Evolutionary conservation across 2,113 vertebrate species (phyloP), one percentile per base, ranked within the genome.

Genomic region (Bufo bufo): DNA sequence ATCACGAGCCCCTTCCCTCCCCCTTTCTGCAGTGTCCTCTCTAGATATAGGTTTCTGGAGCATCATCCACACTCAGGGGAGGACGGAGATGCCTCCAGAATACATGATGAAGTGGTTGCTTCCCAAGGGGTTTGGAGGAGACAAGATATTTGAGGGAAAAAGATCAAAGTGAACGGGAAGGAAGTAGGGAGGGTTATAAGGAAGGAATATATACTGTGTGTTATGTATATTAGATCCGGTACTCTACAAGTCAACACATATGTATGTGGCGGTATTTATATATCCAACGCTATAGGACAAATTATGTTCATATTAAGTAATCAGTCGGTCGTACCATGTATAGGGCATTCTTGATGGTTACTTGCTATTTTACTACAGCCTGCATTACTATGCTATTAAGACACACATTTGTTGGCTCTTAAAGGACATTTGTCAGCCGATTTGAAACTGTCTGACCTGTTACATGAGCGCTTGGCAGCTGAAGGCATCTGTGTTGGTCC

Each of bases 1-100:
- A 77, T 47, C 49, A 50, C 71, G 6, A 47, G 20, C 43, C 72
- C 72, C 56, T 16, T 19, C 54, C 77, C 78, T 82, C 86, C 78
- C 16, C 66, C 43, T 65, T 63, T 45, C 54, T 87, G 86, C 69
- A 88, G 79, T 82, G 86, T 88, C 86, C 66, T 88, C 71, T 87
- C 86, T 83, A 72, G 80, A 88, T 88, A 83, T 83, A 88, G 86
- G 86, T 88, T 88, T 88, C 54, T 88, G 71, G 86, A 88, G 79
- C 86, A 82, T 75, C 79, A 75, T 65, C 54, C 80, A 83, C 52
- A 82, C 86, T 77, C 86, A 72, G 45, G 86, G 86, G 86, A 81
- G 66, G 49, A 49, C 12, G 52, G 23, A 9, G 59, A 88, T 83
- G 86, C 86, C 79, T 75, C 66, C 66, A 88, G 86, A 88, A 88